These are phyloP conservation scores for Prochilodus magdalenae DNA, from an alignment of 2,113 vertebrate genomes.

Conservation along the genomic window DNA sequence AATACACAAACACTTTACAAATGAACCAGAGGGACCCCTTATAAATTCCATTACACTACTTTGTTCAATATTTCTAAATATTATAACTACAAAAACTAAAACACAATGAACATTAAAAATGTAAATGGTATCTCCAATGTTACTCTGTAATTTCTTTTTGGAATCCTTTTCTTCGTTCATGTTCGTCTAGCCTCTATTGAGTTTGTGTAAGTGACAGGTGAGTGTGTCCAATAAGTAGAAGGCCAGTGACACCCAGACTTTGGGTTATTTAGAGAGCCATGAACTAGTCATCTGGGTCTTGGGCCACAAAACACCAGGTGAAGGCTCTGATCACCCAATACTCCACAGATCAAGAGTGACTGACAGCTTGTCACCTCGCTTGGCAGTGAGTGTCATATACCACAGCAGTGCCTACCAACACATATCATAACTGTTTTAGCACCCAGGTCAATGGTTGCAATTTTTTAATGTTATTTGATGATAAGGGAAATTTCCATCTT, in stretches of 20 bases:
- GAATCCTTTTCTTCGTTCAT: no score
- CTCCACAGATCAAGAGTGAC: conserved; percentile 22
- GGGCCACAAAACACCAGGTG: conserved; percentile 21
- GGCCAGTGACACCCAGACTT: conserved; percentile 37
- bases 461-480: not conserved
- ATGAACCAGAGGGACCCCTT: no score
- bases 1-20: no score
- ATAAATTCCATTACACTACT: no score
- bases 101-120: not conserved
- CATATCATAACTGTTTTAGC: conserved; percentile 6
- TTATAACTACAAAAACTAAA: not conserved
- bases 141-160: no score
- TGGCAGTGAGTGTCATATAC: conserved; percentile 11
- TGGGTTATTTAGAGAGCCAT: conserved; percentile 6
- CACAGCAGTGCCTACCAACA: conserved; percentile 18
- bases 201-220: conserved; percentile 18
- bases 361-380: conserved; percentile 28
- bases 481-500: no score
- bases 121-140: no score
- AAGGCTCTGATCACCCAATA: conserved; percentile 31
- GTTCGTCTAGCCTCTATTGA: not conserved
- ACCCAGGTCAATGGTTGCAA: not conserved
- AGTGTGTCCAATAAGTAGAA: not conserved
- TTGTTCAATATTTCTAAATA: not conserved
- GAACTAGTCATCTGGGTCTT: conserved; percentile 22